phyloP scores from a whole-genome alignment of 37 sponge, comb jelly and placozoan genomes.

The Spongilla lacustris region DNA sequence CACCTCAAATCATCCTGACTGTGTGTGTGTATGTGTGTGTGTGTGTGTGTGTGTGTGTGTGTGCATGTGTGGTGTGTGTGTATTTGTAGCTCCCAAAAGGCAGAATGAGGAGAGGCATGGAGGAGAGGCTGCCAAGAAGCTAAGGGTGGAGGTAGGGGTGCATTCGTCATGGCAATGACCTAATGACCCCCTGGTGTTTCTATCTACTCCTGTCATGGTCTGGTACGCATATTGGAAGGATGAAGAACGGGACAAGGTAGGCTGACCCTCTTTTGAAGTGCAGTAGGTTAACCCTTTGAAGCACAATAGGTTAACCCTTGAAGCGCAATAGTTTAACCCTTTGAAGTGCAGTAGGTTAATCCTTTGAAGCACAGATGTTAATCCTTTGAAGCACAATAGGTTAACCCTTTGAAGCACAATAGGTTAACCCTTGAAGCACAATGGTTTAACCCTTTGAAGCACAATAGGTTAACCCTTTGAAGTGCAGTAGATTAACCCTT shows the following conservation, averaged over 20 bases:
- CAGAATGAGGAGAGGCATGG: conserved; percentile 40
- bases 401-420: no score
- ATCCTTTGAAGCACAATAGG: no score
- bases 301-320: no score
- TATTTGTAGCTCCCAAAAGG: conserved; percentile 64
- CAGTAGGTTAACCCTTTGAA: neutral
- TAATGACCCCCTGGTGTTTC: no score
- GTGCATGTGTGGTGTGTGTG: neutral
- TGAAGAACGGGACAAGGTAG: conserved; percentile 18
- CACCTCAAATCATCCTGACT: neutral
- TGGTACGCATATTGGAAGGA: conserved; percentile 6
- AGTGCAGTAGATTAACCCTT: no score
- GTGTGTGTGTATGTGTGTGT: conserved; percentile 12
- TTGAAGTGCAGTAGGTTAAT: no score
- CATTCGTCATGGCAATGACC: no score
- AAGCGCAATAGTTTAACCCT: neutral
- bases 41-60: conserved; percentile 2
- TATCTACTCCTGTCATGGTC: no score
- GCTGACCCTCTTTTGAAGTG: neutral
- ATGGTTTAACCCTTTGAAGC: no score
- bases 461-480: no score
- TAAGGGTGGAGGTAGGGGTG: conserved; percentile 49
- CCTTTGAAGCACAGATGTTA: no score
- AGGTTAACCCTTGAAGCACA: no score
- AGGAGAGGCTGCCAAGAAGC: conserved; percentile 62